Percentiles rank a stretch among this genome's conserved stretches.
These are phyloP conservation scores for Plagodis dolabraria DNA, from an alignment of 2,888 invertebrate genomes.

Conservation along the genomic window DNA sequence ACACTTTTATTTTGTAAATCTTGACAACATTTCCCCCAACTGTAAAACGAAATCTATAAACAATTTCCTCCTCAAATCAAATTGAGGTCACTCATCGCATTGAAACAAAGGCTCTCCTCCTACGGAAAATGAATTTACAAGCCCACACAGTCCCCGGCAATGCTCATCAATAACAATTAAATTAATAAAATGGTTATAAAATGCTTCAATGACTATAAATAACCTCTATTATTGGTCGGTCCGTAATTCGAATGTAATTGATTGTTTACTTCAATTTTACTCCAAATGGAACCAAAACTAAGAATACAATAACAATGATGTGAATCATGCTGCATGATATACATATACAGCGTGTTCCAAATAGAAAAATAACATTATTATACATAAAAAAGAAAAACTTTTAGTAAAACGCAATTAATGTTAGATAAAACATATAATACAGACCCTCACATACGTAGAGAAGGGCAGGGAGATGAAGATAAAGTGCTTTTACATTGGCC, in stretches of 20 bases:
- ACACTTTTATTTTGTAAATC: not conserved
- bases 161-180: constrained; percentile 77
- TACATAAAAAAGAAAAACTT: not conserved
- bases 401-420: no score
- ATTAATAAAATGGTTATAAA: constrained; percentile 81
- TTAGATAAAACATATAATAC: no score
- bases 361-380: no score
- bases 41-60: constrained; percentile 12
- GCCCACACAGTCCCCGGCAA: constrained; percentile 64
- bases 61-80: constrained; percentile 27
- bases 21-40: not conserved
- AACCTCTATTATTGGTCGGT: constrained; percentile 73
- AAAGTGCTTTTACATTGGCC: no score
- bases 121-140: constrained; percentile 58
- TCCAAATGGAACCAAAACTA: constrained; percentile 73
- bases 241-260: constrained; percentile 79
- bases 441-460: no score
- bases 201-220: constrained; percentile 76
- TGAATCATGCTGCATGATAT: constrained; percentile 64
- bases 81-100: constrained; percentile 34
- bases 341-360: constrained; percentile 43
- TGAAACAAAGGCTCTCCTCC: constrained; percentile 55
- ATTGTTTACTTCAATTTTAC: constrained; percentile 80
- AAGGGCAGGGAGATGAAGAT: no score
- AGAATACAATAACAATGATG: constrained; percentile 72